Evolutionary conservation across 2,888 invertebrate genomes (phyloP), one percentile per base, ranked within the genome.

Genomic region (Cyaniris semiargus): DNA sequence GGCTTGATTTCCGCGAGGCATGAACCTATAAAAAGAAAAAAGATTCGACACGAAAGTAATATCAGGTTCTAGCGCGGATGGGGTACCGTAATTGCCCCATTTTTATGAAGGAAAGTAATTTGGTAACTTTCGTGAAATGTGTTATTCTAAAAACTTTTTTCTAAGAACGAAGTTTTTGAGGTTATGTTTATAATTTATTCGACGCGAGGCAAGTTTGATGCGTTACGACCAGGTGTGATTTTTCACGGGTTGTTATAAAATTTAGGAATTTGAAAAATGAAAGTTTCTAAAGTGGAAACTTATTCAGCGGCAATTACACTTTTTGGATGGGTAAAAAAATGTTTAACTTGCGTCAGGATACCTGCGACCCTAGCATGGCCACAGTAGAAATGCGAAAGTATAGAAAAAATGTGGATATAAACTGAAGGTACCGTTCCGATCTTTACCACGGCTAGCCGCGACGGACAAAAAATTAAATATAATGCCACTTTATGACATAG

Each of bases 31-130:
- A 66, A 66, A 66, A 31, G 38, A 38, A 21, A 21, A 44, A 74
- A 74, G 74, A 74, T 48, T 74, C 74, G 74, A 53, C 27, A 74
- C 48, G 74, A 74, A 74, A 72, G 44, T 72, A 72, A 72, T 72
- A 72, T 72, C 44, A 21, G 21, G 38, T 44, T 10, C 44, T 27
- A 53, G 74, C 48, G 74, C 66, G 66, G 66, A 66, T 66, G 74
- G 23, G 27, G 44, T n/a, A 18, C 48, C 27, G 74, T 74, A 74
- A 74, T 74, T 74, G 74, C 4, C 74, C 48, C 74, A 74, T 53
- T 74, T 72, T 74, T 53, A 74, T 74, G 53, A 31, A 23, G 53
- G 18, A 53, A 74, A 74, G 74, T 74, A 74, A 74, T 74, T 74
- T 74, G 53, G 74, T 18, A 74, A 74, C 48, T 74, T 74, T 72